Conservation (phyloP, 2,113 vertebrate species). For the Pelvicachromis taeniatus region DNA sequence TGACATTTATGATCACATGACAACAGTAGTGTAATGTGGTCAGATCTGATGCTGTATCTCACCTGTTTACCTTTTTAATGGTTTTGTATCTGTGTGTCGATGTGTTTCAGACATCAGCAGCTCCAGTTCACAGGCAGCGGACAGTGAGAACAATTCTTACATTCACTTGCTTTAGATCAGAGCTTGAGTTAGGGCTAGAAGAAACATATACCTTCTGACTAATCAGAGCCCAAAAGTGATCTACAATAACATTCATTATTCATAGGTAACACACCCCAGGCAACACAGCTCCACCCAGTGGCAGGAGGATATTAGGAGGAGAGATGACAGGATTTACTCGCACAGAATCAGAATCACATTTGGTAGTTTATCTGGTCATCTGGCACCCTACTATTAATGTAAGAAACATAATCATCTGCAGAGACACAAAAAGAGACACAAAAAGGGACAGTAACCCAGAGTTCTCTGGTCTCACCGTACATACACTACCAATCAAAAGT, state of each 20-base stretch:
- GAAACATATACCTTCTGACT: not conserved
- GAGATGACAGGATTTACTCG: not conserved
- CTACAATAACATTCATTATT: not conserved
- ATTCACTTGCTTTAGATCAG: not conserved
- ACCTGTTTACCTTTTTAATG: not conserved
- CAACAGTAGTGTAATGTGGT: not conserved
- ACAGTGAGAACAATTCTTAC: slow-evolving; percentile 16
- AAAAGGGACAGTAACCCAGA: not conserved
- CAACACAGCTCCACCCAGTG: not conserved
- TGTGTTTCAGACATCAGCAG: slow-evolving; percentile 58
- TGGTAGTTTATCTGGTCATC: not conserved
- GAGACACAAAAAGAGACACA: too few species aligned
- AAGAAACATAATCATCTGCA: not conserved
- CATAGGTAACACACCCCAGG: not conserved
- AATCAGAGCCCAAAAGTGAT: not conserved
- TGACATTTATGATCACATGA: not conserved
- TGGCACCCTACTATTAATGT: not conserved
- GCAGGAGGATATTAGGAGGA: not conserved
- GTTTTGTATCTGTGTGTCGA: not conserved
- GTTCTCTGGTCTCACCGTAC: not conserved
- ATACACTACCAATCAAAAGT: not conserved
- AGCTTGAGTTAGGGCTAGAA: not conserved
- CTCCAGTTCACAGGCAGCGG: slow-evolving; percentile 60
- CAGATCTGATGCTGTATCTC: not conserved
- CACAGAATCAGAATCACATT: not conserved